Percentiles rank a stretch among this genome's conserved stretches.
Conservation (phyloP, 2,113 vertebrate species). For the Seriola quinqueradiata region DNA sequence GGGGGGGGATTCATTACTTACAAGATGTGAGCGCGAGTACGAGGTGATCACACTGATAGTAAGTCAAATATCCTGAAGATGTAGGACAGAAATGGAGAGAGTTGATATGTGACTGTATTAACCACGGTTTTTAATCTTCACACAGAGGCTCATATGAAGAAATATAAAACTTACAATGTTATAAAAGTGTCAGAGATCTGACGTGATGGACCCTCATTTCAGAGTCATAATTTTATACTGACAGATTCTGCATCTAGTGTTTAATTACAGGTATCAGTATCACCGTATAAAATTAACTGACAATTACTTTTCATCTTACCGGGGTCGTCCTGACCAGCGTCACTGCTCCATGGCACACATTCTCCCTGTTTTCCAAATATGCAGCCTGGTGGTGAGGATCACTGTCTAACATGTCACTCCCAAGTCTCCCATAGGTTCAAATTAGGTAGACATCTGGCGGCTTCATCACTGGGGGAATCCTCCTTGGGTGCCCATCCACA, state of each 20-base stretch:
- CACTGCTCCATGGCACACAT: not conserved
- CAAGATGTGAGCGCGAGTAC: not conserved
- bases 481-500: too few species aligned
- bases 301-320: not conserved
- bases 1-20: conserved; percentile 6
- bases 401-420: too few species aligned
- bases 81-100: not conserved
- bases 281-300: not conserved
- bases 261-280: too few species aligned
- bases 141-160: not conserved
- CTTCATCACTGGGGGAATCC: too few species aligned
- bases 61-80: conserved; percentile 38
- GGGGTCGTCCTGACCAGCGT: not conserved
- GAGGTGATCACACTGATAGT: conserved; percentile 10
- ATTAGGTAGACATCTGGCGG: too few species aligned
- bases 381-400: too few species aligned
- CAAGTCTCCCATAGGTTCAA: too few species aligned
- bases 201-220: not conserved
- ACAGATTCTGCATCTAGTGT: not conserved
- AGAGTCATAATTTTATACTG: not conserved
- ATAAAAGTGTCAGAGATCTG: not conserved
- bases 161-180: not conserved
- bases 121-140: not conserved
- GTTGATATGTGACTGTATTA: not conserved
- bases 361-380: not conserved